Evolutionary conservation across 64 coral and sea anemone species (phyloP).

Genomic region (Montipora capricornis): DNA sequence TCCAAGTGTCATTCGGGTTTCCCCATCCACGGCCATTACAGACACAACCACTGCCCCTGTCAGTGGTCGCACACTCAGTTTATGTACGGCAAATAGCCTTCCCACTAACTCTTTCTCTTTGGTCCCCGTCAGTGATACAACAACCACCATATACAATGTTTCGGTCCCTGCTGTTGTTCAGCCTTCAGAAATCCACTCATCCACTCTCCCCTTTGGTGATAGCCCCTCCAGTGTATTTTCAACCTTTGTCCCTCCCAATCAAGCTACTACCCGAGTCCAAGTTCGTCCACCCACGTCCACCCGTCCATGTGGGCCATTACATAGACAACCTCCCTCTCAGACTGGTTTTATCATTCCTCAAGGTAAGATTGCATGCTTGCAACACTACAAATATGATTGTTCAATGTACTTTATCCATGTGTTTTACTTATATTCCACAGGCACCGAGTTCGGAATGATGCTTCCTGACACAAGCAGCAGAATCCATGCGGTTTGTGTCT

Average conservation of each 20-base stretch:
- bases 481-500: slow-evolving; percentile 8
- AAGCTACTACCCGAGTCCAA: too few relatives aligned
- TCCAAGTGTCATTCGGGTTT: neutral
- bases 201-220: too few relatives aligned
- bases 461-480: neutral
- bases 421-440: neutral
- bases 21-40: neutral
- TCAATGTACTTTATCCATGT: neutral
- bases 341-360: neutral
- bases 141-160: too few relatives aligned
- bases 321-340: too few relatives aligned
- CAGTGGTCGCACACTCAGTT: neutral
- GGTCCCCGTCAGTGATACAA: too few relatives aligned
- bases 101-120: neutral
- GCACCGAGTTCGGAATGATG: slow-evolving; percentile 33
- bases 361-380: neutral
- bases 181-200: too few relatives aligned
- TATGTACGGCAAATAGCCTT: neutral
- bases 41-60: neutral
- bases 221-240: too few relatives aligned
- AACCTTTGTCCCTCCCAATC: too few relatives aligned
- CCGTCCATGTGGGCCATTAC: too few relatives aligned
- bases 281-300: too few relatives aligned
- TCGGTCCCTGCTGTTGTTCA: too few relatives aligned
- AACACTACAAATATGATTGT: neutral